Conservation (phyloP, 2,797 vertebrate genomes). For the Xenopus petersii region DNA sequence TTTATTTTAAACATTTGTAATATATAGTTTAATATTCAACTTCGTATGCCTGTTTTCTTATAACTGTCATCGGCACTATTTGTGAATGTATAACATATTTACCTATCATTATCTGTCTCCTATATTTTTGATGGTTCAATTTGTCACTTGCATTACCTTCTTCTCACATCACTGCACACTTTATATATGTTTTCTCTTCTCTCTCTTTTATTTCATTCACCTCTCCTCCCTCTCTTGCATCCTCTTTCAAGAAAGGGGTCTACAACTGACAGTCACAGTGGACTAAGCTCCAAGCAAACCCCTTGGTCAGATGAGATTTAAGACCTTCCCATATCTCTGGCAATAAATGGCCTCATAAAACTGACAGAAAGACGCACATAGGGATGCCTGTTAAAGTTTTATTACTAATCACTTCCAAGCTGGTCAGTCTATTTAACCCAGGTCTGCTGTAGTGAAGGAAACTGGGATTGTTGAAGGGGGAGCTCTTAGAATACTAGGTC, state of each 20-base stretch:
- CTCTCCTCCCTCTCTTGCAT: not conserved
- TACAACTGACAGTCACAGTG: slow-evolving; percentile 47
- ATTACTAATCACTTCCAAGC: slow-evolving; percentile 91
- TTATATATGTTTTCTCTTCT: not conserved
- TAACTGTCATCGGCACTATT: not conserved
- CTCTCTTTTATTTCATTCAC: not conserved
- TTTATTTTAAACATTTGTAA: no score
- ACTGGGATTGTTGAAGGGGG: not conserved
- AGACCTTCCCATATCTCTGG: slow-evolving; percentile 64
- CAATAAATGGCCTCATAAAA: slow-evolving; percentile 92
- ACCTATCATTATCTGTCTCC: not conserved
- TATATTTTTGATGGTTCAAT: not conserved
- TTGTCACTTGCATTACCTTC: not conserved
- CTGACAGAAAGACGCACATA: slow-evolving; percentile 93
- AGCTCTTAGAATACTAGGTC: not conserved
- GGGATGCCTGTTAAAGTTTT: slow-evolving; percentile 96
- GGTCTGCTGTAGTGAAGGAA: slow-evolving; percentile 15
- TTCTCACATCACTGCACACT: not conserved
- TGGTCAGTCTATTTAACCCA: slow-evolving; percentile 63
- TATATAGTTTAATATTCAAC: no score
- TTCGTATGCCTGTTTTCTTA: no score
- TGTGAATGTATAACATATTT: not conserved
- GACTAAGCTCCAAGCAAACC: slow-evolving; percentile 56
- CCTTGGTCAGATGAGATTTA: slow-evolving; percentile 51
- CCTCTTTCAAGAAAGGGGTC: slow-evolving; percentile 47